Evolutionary conservation across 1,140 invertebrate genomes (phyloP).

Genomic region (Pseudomyrmex flavicornis): DNA sequence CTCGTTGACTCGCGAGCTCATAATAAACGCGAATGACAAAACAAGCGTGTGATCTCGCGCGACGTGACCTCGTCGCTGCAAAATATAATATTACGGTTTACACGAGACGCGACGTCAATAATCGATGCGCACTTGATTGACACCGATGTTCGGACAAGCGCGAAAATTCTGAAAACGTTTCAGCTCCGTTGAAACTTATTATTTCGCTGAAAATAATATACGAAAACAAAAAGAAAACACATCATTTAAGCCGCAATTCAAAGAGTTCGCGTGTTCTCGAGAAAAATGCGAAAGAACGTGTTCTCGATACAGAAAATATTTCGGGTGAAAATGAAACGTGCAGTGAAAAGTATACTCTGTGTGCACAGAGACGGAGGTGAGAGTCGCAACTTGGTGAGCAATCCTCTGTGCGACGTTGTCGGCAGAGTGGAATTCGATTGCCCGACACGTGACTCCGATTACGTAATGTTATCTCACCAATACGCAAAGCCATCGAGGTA

Average conservation of each 20-base stretch:
- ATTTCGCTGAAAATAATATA: too few relatives aligned
- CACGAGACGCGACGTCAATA: background rate
- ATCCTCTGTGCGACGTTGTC: slow-evolving; percentile 23
- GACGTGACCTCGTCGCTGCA: slow-evolving; percentile 30
- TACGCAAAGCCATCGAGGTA: slow-evolving; percentile 19
- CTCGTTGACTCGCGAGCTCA: background rate
- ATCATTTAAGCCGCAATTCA: background rate
- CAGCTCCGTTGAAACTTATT: too few relatives aligned
- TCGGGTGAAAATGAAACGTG: background rate
- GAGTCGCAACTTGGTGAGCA: background rate
- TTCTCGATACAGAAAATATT: background rate
- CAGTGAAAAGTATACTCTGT: too few relatives aligned
- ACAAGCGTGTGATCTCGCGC: background rate
- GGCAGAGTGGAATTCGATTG: slow-evolving; percentile 7
- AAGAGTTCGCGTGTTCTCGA: background rate
- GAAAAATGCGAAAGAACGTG: background rate
- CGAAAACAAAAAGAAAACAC: too few relatives aligned
- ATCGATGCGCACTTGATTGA: slow-evolving; percentile 25
- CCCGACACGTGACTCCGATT: slow-evolving; percentile 40
- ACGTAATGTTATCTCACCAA: slow-evolving; percentile 19
- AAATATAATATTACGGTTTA: slow-evolving; percentile 21
- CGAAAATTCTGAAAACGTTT: too few relatives aligned
- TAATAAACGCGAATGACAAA: slow-evolving; percentile 19
- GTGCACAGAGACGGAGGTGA: background rate
- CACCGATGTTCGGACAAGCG: background rate